Percentiles rank a stretch among this genome's conserved stretches.
phyloP scores from a whole-genome alignment of 2,888 invertebrate genomes.

The Dendrolimus pini region DNA sequence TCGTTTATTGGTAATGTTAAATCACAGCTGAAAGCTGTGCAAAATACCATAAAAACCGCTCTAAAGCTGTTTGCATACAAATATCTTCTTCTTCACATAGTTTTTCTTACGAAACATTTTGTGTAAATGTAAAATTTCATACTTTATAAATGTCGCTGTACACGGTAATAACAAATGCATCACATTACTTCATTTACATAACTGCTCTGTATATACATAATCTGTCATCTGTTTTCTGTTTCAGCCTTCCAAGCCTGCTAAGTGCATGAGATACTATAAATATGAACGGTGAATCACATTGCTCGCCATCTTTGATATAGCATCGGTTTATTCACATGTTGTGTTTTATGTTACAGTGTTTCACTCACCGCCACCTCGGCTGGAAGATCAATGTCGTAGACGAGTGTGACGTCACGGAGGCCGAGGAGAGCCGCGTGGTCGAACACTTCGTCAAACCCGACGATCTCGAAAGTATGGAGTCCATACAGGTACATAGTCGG shows the following conservation, averaged over 20 bases:
- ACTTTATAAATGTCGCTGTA: too few species aligned
- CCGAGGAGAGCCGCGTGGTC: conserved; percentile 70
- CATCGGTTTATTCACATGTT: conserved; percentile 5
- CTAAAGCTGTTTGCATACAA: too few species aligned
- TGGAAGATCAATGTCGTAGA: conserved; percentile 97
- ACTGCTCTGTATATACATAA: conserved; percentile 54
- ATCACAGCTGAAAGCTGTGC: too few species aligned
- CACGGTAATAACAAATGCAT: background rate
- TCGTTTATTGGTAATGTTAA: too few species aligned
- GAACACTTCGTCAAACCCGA: conserved; percentile 53
- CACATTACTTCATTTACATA: conserved; percentile 4
- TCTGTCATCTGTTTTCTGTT: conserved; percentile 70
- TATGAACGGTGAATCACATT: conserved; percentile 39
- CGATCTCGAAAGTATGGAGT: conserved; percentile 65
- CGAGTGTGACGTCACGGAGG: conserved; percentile 80
- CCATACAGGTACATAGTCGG: conserved; percentile 80
- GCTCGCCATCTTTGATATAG: background rate
- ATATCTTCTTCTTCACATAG: too few species aligned
- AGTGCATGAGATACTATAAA: conserved; percentile 60
- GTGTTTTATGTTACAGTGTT: conserved; percentile 81
- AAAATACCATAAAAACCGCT: too few species aligned
- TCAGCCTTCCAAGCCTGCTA: conserved; percentile 72
- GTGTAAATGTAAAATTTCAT: too few species aligned
- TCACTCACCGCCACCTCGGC: conserved; percentile 93
- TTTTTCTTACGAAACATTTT: too few species aligned